These are phyloP conservation scores for Zosterops pallidus DNA, from an alignment of 2,113 vertebrate genomes.

Conservation along the genomic window DNA sequence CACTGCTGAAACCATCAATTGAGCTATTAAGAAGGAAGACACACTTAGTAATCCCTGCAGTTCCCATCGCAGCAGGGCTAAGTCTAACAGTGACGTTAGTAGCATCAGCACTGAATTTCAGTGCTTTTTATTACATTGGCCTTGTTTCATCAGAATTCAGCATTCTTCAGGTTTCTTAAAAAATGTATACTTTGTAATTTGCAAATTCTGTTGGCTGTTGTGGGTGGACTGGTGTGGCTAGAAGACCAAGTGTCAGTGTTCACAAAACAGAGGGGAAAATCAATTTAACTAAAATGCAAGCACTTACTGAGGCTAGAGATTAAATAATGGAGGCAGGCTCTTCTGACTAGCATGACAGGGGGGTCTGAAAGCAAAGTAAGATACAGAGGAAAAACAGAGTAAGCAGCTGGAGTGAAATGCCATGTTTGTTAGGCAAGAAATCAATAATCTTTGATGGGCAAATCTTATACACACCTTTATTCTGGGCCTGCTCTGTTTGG, in stretches of 20 bases:
- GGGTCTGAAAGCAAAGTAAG: not conserved
- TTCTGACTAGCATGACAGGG: not conserved
- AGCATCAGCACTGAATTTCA: not conserved
- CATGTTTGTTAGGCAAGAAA: not conserved
- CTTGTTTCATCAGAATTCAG: constrained; percentile 7
- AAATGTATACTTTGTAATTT: not conserved
- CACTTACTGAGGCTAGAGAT: not conserved
- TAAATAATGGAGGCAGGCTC: constrained; percentile 22
- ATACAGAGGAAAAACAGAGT: not conserved
- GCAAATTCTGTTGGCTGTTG: not conserved
- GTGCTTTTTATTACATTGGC: not conserved
- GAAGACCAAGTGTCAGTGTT: not conserved
- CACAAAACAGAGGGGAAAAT: not conserved
- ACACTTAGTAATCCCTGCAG: constrained; percentile 22
- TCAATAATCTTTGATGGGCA: constrained; percentile 18
- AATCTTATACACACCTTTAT: constrained; percentile 34
- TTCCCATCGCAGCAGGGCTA: constrained; percentile 9
- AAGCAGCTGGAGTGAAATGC: constrained; percentile 10
- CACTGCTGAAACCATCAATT: constrained; percentile 34
- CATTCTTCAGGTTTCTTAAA: not conserved
- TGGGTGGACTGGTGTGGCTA: not conserved
- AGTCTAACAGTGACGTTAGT: not conserved
- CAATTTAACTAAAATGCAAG: constrained; percentile 19
- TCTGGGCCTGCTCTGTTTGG: not conserved
- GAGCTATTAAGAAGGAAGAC: constrained; percentile 48